Base-by-base conservation (phyloP, 1,140 invertebrate genomes). In the Laupala kohalensis region DNA sequence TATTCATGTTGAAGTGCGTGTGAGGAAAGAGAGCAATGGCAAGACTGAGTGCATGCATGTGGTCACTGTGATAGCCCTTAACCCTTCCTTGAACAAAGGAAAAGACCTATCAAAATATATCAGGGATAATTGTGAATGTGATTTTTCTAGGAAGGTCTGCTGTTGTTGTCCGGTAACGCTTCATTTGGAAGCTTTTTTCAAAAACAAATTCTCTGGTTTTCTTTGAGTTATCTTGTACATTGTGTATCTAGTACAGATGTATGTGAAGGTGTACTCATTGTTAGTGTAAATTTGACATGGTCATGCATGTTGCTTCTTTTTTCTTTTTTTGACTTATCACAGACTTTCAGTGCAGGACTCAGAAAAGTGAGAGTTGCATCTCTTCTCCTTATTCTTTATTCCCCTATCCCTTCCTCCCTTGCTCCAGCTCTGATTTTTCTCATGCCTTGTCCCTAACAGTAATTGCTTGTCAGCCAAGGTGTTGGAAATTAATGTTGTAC, bases 21-120 rank as follows among this genome's bases (percentile, higher is more conserved):
- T 6, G 37, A 53, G 12, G 67, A 28, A 25, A 13, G 23, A 13
- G 26, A 6, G 25, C n/a, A 25, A 12, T 19, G 28, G 68, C 19
- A 62, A 19, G 68, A 29, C 25, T 71, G 53, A 66, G 71, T 67
- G 64, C 64, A 62, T 28, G 28, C 64, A 64, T 72, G 71, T 26
- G 68, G 67, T 72, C 67, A 72, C 71, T 72, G 71, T 72, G 71
- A 72, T 72, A 72, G 71, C 71, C 67, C 37, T 53, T 30, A 62
- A 28, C 37, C 23, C 29, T 72, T 64, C 13, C 25, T 64, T 68
- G 15, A 68, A 68, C 27, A 68, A 29, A 67, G 28, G 29, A 65
- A 71, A 64, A 30, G 25, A 25, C 53, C 53, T 64, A 19, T 69
- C 29, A 25, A 25, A 53, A 53, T 70, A 70, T 70, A 64, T 70